A percentile compares a stretch with the other conserved stretches of the same genome.
phyloP scores from a whole-genome alignment of 2,113 vertebrate species.

The Ammospiza nelsoni region DNA sequence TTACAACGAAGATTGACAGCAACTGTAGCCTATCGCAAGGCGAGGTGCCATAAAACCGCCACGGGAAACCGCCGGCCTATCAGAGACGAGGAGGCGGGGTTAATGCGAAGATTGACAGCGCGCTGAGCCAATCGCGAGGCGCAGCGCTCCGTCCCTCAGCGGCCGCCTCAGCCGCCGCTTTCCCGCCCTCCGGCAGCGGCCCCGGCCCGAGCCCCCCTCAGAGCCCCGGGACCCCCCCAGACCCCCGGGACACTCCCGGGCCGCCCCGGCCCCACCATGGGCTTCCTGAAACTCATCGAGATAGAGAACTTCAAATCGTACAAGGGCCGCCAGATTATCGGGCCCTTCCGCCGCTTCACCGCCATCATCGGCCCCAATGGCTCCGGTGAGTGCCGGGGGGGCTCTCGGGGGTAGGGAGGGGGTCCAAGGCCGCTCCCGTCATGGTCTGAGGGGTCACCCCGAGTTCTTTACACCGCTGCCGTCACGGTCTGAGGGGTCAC shows the following conservation, averaged over 20 bases:
- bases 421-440: neutral
- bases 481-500: no score
- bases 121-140: neutral
- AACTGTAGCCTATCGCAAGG: rapidly evolving
- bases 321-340: neutral
- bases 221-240: neutral
- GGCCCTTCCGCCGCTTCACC: neutral
- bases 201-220: neutral
- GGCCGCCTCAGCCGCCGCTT: neutral
- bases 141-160: neutral
- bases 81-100: rapidly evolving
- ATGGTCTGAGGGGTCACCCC: no score
- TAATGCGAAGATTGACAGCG: neutral
- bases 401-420: no score
- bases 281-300: neutral
- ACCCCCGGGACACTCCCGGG: neutral
- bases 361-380: neutral
- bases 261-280: neutral
- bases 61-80: rapidly evolving
- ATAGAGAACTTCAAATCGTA: neutral
- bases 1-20: rapidly evolving
- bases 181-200: neutral
- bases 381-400: neutral
- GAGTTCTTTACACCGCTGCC: no score
- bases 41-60: neutral